Evolutionary conservation across 2,797 vertebrate genomes (phyloP).

Genomic region (Rhinichthys osculus): DNA sequence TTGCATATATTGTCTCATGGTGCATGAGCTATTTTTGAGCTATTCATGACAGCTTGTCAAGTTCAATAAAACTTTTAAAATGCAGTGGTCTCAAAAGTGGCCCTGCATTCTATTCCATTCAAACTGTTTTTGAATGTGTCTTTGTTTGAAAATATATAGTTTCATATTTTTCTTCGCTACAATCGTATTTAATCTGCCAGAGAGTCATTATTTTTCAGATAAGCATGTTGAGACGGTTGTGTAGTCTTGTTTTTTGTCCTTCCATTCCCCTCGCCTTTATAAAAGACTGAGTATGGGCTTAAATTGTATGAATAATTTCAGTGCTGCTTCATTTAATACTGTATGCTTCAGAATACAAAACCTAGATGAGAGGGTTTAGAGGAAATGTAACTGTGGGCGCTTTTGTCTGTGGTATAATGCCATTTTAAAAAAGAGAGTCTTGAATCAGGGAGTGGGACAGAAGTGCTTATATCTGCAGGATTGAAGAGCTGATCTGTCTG

Average conservation of each 20-base stretch:
- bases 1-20: constrained; percentile 5
- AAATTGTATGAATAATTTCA: constrained; percentile 20
- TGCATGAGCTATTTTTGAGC: constrained; percentile 5
- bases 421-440: background rate
- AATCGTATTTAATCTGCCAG: constrained; percentile 28
- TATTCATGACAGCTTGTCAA: constrained; percentile 13
- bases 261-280: background rate
- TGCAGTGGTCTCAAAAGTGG: constrained; percentile 2
- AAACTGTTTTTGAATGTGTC: background rate
- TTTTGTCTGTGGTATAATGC: constrained; percentile 15
- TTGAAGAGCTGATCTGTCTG: constrained; percentile 68
- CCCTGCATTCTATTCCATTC: background rate
- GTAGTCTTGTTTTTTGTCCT: constrained; percentile 6
- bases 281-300: constrained; percentile 22
- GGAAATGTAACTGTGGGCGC: constrained; percentile 25
- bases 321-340: constrained; percentile 10
- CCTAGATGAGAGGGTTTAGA: constrained; percentile 18
- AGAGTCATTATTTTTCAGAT: constrained; percentile 22
- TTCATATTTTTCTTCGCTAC: background rate
- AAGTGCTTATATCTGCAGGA: constrained; percentile 48
- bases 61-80: constrained; percentile 4
- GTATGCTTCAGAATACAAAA: constrained; percentile 14
- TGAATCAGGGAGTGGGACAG: constrained; percentile 27
- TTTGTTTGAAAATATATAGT: background rate
- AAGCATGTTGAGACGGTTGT: constrained; percentile 2